Percentiles rank a stretch among this genome's conserved stretches.
Conservation (phyloP, 1,140 invertebrate species). For the Pomacea maculata region DNA sequence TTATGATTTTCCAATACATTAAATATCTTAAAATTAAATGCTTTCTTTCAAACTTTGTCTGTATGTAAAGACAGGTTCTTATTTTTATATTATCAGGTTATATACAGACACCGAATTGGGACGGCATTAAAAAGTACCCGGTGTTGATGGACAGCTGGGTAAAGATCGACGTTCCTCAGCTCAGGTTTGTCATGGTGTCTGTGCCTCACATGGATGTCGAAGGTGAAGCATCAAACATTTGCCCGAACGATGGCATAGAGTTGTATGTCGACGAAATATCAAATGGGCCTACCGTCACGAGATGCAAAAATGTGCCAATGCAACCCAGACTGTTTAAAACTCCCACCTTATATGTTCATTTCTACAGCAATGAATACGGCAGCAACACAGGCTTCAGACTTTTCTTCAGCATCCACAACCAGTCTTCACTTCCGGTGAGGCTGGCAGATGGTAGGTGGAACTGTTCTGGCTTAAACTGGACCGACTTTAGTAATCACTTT, state of each 20-base stretch:
- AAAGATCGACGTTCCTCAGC: not conserved
- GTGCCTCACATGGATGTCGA: not conserved
- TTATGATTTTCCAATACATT: no score
- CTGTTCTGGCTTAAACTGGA: constrained; percentile 8
- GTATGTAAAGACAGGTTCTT: no score
- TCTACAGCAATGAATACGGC: no score
- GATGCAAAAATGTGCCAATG: no score
- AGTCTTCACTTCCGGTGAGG: not conserved
- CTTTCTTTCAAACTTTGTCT: no score
- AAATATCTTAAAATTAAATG: no score
- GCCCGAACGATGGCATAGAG: no score
- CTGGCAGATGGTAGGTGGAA: constrained; percentile 8
- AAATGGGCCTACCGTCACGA: no score
- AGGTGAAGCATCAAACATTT: no score
- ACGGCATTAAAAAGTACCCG: not conserved
- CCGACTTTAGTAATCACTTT: constrained; percentile 3
- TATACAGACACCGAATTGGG: not conserved
- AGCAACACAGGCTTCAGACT: not conserved
- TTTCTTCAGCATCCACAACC: constrained; percentile 3
- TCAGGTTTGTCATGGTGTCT: not conserved
- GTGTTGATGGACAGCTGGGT: constrained; percentile 3
- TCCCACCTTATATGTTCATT: no score
- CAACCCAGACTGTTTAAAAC: no score
- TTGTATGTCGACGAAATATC: no score
- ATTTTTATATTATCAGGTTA: not conserved